Evolutionary conservation across 2,113 vertebrate genomes (phyloP).

Genomic region (Tamias sibiricus): DNA sequence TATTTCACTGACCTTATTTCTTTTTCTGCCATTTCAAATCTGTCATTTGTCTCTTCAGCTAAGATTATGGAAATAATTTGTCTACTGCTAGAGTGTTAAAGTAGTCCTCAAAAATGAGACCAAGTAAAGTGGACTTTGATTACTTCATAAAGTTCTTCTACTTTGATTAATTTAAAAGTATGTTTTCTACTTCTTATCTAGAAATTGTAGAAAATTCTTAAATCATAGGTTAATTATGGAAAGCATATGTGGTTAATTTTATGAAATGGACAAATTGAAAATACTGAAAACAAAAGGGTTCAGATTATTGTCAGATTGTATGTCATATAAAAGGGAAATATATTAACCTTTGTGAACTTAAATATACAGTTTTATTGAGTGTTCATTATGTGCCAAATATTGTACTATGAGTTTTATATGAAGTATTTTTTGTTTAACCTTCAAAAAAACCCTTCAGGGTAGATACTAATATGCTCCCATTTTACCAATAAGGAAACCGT

Average conservation of each 20-base stretch:
- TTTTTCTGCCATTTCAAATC: slow-evolving; percentile 64
- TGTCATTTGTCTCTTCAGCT: slow-evolving; percentile 51
- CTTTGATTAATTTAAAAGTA: slow-evolving; percentile 53
- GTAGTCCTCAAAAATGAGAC: slow-evolving; percentile 14
- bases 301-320: slow-evolving; percentile 27
- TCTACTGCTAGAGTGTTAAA: slow-evolving; percentile 44
- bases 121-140: not conserved
- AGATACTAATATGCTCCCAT: not conserved
- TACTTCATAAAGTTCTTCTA: slow-evolving; percentile 37
- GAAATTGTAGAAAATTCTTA: not conserved
- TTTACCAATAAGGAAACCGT: slow-evolving; percentile 29
- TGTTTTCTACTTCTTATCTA: slow-evolving; percentile 41
- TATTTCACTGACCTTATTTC: slow-evolving; percentile 55
- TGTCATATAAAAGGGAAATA: slow-evolving; percentile 1
- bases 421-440: slow-evolving; percentile 24
- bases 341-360: slow-evolving; percentile 35
- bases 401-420: slow-evolving; percentile 34
- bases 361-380: slow-evolving; percentile 52
- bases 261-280: slow-evolving; percentile 45
- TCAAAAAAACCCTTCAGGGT: not conserved
- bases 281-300: slow-evolving; percentile 36
- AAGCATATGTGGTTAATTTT: slow-evolving; percentile 39
- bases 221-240: not conserved
- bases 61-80: slow-evolving; percentile 53
- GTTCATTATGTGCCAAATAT: slow-evolving; percentile 50